phyloP scores from a whole-genome alignment of 1,140 invertebrate species.

The Drosophila takahashii region DNA sequence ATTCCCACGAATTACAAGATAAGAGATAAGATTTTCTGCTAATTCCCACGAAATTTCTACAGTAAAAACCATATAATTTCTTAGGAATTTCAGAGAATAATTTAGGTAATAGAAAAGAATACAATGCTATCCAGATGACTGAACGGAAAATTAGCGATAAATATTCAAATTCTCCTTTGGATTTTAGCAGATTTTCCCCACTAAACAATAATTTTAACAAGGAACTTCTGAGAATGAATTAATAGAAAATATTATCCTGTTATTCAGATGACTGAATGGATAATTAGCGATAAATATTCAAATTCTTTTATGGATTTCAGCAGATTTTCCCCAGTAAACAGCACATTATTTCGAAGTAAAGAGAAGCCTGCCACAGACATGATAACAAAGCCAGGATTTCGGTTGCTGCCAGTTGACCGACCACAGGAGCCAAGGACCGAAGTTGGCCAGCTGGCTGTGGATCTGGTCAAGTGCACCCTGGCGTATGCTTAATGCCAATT shows the following conservation, averaged over 20 bases:
- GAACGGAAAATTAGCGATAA: no score
- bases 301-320: not conserved
- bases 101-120: no score
- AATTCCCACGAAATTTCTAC: no score
- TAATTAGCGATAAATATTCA: not conserved
- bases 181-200: no score
- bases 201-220: not conserved
- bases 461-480: slow-evolving; percentile 49
- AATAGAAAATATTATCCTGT: not conserved
- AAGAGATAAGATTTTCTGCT: no score
- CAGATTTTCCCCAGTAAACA: not conserved
- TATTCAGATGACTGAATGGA: not conserved
- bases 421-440: slow-evolving; percentile 9
- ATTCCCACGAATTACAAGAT: no score
- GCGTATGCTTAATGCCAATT: slow-evolving; percentile 68
- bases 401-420: not conserved
- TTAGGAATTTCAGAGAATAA: no score
- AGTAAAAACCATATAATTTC: no score
- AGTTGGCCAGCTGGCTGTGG: slow-evolving; percentile 8
- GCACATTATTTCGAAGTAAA: slow-evolving; percentile 1
- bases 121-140: no score
- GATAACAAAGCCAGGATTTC: slow-evolving; percentile 27
- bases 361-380: not conserved
- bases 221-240: not conserved
- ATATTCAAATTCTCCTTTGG: no score